phyloP scores from a whole-genome alignment of 2,113 vertebrate species.

The Propithecus coquereli region DNA sequence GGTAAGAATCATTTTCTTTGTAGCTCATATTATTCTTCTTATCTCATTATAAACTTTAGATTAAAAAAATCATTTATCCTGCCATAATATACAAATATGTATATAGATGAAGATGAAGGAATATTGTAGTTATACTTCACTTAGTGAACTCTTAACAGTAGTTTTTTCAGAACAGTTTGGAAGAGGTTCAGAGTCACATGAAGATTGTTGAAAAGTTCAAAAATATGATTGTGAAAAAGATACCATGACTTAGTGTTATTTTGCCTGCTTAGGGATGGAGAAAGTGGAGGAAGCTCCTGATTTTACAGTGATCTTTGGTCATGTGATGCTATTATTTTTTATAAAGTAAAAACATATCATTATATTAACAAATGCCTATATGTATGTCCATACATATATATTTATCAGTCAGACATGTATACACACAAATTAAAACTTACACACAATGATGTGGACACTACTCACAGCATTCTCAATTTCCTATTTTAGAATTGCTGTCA shows the following conservation, averaged over 20 bases:
- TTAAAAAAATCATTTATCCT: not conserved
- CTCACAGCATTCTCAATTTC: not conserved
- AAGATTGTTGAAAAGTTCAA: not conserved
- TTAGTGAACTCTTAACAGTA: not conserved
- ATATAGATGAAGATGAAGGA: not conserved
- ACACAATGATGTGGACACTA: not conserved
- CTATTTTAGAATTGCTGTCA: conserved; percentile 24
- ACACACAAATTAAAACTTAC: not conserved
- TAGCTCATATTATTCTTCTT: not conserved
- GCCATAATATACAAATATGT: not conserved
- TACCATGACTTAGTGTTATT: not conserved
- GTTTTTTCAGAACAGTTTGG: not conserved
- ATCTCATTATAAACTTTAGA: not conserved
- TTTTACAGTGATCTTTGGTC: not conserved
- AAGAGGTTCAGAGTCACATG: not conserved
- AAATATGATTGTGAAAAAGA: conserved; percentile 10
- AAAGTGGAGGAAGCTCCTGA: not conserved
- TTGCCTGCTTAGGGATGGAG: not conserved
- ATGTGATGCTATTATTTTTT: not conserved
- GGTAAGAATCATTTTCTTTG: conserved; percentile 82
- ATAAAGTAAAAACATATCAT: not conserved
- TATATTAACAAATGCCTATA: not conserved
- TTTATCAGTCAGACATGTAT: not conserved
- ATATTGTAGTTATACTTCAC: not conserved
- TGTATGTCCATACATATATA: not conserved